These are phyloP conservation scores for Lycaon pictus DNA, from an alignment of 2,113 vertebrate species.

Conservation along the genomic window DNA sequence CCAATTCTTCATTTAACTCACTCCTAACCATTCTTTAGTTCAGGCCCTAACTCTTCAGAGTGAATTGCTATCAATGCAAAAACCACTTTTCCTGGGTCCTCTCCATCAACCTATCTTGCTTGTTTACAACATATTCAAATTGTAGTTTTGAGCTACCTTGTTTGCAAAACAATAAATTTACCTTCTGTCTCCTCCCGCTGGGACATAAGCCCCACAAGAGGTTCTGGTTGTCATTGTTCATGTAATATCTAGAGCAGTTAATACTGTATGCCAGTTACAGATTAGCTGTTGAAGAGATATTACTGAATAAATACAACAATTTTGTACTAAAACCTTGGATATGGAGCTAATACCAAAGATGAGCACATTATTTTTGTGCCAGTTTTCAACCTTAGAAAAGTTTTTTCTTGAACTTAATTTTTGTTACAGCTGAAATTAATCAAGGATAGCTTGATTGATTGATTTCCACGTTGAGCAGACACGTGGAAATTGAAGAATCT, in stretches of 20 bases:
- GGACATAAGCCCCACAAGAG: neutral
- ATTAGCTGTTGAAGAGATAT: neutral
- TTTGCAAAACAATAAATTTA: neutral
- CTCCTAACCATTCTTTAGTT: neutral
- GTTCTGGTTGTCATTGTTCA: neutral
- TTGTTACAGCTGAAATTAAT: conserved; percentile 8
- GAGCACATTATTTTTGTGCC: neutral
- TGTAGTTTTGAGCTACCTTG: too few species aligned
- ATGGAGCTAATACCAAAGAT: neutral
- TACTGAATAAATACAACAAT: neutral
- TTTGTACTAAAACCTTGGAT: neutral
- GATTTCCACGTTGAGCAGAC: neutral
- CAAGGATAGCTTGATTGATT: neutral
- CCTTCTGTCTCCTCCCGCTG: neutral
- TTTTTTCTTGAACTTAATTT: neutral
- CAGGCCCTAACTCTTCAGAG: neutral
- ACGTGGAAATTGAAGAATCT: neutral
- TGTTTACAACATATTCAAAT: neutral
- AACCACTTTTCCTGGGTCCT: neutral
- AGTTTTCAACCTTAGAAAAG: neutral
- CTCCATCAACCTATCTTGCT: neutral
- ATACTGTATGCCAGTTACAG: neutral
- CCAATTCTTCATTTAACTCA: neutral
- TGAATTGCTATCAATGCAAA: neutral
- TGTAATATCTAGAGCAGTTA: neutral